Conservation (phyloP, 2,888 invertebrate species). For the Andrena dorsata region DNA sequence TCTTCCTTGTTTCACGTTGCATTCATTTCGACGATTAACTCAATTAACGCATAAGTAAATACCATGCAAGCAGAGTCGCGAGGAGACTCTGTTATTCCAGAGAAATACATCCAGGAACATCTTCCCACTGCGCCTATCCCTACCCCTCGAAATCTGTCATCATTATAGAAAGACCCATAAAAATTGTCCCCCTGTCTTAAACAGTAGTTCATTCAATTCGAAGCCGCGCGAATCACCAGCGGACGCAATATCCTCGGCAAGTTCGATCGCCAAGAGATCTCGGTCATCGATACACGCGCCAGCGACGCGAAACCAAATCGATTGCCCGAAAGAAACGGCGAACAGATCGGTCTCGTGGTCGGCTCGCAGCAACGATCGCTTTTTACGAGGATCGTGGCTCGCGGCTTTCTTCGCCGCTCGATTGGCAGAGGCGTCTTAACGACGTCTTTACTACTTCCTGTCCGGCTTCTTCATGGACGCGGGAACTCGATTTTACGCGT, state of each 20-base stretch:
- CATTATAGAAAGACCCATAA: not conserved
- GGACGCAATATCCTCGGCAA: not conserved
- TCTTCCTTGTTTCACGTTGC: not conserved
- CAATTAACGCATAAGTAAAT: not conserved
- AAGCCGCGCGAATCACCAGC: not conserved
- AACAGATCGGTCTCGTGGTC: not conserved
- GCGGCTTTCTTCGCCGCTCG: conserved; percentile 2
- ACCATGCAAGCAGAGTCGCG: not conserved
- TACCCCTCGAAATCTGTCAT: not conserved
- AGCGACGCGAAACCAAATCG: conserved; percentile 1
- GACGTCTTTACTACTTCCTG: conserved; percentile 49
- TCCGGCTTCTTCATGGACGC: conserved; percentile 15
- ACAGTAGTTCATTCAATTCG: not conserved
- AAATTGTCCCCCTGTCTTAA: no score
- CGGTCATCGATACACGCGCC: conserved; percentile 11
- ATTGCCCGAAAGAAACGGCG: conserved; percentile 3
- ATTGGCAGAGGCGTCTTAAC: conserved; percentile 26
- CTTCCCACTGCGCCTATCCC: not conserved
- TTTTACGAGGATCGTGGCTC: not conserved
- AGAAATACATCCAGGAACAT: not conserved
- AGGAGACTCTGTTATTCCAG: not conserved
- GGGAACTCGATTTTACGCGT: conserved; percentile 68
- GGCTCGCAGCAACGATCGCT: not conserved
- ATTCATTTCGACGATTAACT: not conserved
- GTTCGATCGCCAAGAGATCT: not conserved